Evolutionary conservation across 2,797 vertebrate genomes (phyloP).

Genomic region (Pteropus rufus): DNA sequence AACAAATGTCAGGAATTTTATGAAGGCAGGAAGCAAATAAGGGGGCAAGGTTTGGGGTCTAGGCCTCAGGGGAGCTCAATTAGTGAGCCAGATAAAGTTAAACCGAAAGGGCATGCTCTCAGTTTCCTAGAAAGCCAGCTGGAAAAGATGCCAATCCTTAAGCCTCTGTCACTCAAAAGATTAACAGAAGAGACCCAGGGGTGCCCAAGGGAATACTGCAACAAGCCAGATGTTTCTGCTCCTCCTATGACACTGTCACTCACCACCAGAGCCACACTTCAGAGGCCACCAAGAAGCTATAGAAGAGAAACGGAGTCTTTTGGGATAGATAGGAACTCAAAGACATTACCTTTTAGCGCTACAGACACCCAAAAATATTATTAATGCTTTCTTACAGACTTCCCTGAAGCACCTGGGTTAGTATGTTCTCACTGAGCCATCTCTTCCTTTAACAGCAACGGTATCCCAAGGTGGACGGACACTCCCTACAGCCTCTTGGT

Average conservation of each 20-base stretch:
- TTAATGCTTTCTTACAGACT: not conserved
- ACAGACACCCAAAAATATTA: not conserved
- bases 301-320: not conserved
- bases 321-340: not conserved
- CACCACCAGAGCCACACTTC: conserved; percentile 24
- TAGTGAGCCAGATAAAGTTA: conserved; percentile 66
- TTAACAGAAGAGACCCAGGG: conserved; percentile 48
- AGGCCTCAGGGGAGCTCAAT: conserved; percentile 64
- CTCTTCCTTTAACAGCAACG: not conserved
- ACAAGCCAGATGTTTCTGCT: conserved; percentile 62
- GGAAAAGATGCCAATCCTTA: conserved; percentile 63
- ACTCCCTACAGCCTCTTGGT: not conserved
- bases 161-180: conserved; percentile 73
- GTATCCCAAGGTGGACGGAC: accelerated
- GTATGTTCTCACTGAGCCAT: not conserved
- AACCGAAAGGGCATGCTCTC: conserved; percentile 59
- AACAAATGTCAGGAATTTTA: conserved; percentile 71
- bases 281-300: conserved; percentile 28
- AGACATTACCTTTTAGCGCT: not conserved
- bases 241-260: not conserved
- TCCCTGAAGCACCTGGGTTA: not conserved
- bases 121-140: conserved; percentile 71
- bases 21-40: conserved; percentile 70
- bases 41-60: conserved; percentile 63
- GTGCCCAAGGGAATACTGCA: conserved; percentile 43